Base-by-base conservation (phyloP, 2,888 invertebrate genomes). In the Eurois occulta region DNA sequence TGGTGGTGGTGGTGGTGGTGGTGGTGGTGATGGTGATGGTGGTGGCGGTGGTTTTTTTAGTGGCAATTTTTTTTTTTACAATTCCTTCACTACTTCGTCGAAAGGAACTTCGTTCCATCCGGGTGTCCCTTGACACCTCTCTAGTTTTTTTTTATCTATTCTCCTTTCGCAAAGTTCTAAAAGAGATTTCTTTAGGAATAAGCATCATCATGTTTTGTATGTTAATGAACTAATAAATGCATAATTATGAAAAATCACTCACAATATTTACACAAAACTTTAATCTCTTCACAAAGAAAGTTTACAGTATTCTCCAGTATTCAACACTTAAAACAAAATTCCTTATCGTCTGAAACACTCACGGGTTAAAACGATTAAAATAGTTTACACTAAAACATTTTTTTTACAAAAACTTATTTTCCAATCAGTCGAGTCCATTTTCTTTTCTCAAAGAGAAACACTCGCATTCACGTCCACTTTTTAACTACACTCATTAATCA, bases 181-280 rank as follows among this genome's bases (percentile, higher is more conserved):
- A 58, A 7, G 58, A 58, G 0, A 13, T 55, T 55, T 10, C 4
- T n/a, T 55, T 5, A 13, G 13, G n/a, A 52, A 24, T 10, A 24
- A 24, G 10, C 52, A 52, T 55, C 5, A n/a, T 55, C 2, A 13
- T 3, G 2, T 48, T 52, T 52, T 43, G 16, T 16, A 43, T 43
- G 43, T 43, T 43, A 13, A 43, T 16, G 18, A 60, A 18, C 32
- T 7, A 58, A 28, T 58, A 58, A 58, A 58, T 58, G 35, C 32
- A 32, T 1, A n/a, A n/a, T n/a, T 5, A 43, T 18, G 1, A 21
- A 28, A 48, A 16, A 32, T 16, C n/a, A 41, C 32, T 48, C 2
- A 35, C 24, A 18, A 72, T 75, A 75, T 46, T 60, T 38, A 75
- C 75, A 24, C 4, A 18, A 60, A 13, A 18, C 10, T 35, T 21